Base-by-base conservation (phyloP, 2,797 vertebrate genomes). In the Paratrypauchen microcephalus region DNA sequence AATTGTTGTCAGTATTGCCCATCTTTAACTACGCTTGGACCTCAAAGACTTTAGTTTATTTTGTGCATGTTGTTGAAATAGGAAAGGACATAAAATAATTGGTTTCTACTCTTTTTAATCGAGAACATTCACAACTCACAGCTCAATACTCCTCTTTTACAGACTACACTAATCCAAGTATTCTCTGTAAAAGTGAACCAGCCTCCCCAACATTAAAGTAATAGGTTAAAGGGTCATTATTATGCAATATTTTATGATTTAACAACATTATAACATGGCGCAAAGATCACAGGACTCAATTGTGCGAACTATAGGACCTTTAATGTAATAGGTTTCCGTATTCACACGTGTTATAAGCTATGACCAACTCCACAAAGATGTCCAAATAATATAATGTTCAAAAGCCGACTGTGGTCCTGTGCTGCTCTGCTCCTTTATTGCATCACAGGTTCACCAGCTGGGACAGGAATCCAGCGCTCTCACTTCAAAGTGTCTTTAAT, bases 391-490 rank as follows among this genome's bases (percentile, higher is more conserved):
- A 5, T 12, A 15, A 12, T 26, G 6, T 28, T 79, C 76, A 73
- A 78, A 74, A 23, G 73, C 68, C 68, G 64, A 73, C 74, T 19
- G 67, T 75, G 81, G 69, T 80, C 69, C 71, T 63, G 65, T 24
- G 30, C 74, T 73, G 71, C 70, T 76, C 56, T 57, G 18, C 72
- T 73, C 56, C 72, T 86, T 76, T 71, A 86, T 83, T 79, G 72
- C 83, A 82, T 79, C 81, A 66, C 79, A 60, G 74, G 75, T 72
- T 67, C 76, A 78, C 88, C 89, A 83, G 78, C 86, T 84, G 87
- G 68, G 77, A 26, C 28, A 87, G 88, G 87, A 91, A 90, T 89
- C 81, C 66, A 21, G 72, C 18, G 39, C 63, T 59, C 64, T 16
- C 41, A 78, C 74, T 82, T 83, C 79, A 84, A 83, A 82, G 75